Evolutionary conservation across 1,140 invertebrate species (phyloP).

Genomic region (Zaprionus davidi): DNA sequence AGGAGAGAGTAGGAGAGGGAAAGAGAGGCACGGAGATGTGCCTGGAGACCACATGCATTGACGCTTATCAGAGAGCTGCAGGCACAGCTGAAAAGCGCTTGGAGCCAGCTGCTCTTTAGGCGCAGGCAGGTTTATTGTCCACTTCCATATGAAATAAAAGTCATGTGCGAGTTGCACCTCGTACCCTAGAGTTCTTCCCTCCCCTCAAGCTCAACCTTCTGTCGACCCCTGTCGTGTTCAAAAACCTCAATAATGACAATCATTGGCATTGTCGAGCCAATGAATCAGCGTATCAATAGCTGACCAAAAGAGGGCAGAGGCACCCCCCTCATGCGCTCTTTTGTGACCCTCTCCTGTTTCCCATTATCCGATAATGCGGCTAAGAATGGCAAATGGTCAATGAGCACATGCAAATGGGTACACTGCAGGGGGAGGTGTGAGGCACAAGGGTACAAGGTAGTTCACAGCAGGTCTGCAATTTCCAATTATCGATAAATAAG

Average conservation of each 20-base stretch:
- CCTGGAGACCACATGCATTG: conserved; percentile 39
- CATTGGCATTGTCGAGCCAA: conserved; percentile 58
- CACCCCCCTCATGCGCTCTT: background rate
- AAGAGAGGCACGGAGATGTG: background rate
- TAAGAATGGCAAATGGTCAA: conserved; percentile 62
- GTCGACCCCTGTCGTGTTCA: conserved; percentile 6
- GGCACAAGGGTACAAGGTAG: conserved; percentile 1
- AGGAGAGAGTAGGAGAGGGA: background rate
- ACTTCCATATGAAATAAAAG: conserved; percentile 47
- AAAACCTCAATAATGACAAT: conserved; percentile 61
- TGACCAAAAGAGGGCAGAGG: conserved; percentile 9
- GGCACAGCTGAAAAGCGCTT: conserved; percentile 24
- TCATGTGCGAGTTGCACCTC: conserved; percentile 30
- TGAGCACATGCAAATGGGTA: conserved; percentile 31
- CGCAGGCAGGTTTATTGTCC: conserved; percentile 54
- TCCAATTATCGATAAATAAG: conserved; percentile 79
- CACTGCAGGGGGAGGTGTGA: background rate
- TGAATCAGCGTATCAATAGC: conserved; percentile 59
- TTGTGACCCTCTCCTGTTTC: background rate
- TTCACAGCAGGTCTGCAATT: conserved; percentile 43
- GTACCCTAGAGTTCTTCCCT: background rate
- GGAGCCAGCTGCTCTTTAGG: background rate
- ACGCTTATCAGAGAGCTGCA: conserved; percentile 72
- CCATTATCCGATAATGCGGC: conserved; percentile 55
- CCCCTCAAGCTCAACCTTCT: background rate